phyloP scores from a whole-genome alignment of 2,113 vertebrate species.

The Takifugu bimaculatus region DNA sequence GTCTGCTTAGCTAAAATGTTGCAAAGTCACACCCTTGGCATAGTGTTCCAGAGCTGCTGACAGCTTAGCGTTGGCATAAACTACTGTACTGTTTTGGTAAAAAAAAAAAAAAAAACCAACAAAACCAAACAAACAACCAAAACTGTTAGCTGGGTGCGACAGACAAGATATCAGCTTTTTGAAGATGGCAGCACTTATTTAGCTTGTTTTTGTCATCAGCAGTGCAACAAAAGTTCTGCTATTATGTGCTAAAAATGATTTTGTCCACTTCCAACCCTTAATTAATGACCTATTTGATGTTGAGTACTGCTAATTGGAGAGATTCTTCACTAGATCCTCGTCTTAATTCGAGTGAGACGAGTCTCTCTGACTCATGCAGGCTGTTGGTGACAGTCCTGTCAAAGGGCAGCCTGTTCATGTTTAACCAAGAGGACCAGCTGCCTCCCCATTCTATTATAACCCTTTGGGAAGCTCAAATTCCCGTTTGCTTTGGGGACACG shows the following conservation, averaged over 20 bases:
- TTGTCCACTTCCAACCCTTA: background rate
- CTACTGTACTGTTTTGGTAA: background rate
- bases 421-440: conserved; percentile 51
- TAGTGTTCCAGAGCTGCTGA: conserved; percentile 19
- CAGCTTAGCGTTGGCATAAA: conserved; percentile 37
- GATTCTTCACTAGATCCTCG: background rate
- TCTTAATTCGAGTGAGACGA: conserved; percentile 15
- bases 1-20: conserved; percentile 18
- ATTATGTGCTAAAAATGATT: background rate
- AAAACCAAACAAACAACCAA: too few species aligned
- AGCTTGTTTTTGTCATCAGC: background rate
- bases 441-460: conserved; percentile 38
- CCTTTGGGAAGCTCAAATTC: conserved; percentile 28
- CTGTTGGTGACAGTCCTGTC: conserved; percentile 38
- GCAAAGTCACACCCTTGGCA: conserved; percentile 28
- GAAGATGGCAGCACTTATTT: conserved; percentile 23
- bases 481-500: conserved; percentile 30
- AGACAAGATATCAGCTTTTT: conserved; percentile 45
- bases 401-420: conserved; percentile 54
- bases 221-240: too few species aligned
- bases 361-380: conserved; percentile 16
- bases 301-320: background rate
- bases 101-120: conserved; percentile 8
- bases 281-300: background rate
- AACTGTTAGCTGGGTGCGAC: conserved; percentile 23